Evolutionary conservation across 92 coral and sea anemone genomes (phyloP), one percentile per base, ranked within the genome.

Genomic region (Actinostola sp.): DNA sequence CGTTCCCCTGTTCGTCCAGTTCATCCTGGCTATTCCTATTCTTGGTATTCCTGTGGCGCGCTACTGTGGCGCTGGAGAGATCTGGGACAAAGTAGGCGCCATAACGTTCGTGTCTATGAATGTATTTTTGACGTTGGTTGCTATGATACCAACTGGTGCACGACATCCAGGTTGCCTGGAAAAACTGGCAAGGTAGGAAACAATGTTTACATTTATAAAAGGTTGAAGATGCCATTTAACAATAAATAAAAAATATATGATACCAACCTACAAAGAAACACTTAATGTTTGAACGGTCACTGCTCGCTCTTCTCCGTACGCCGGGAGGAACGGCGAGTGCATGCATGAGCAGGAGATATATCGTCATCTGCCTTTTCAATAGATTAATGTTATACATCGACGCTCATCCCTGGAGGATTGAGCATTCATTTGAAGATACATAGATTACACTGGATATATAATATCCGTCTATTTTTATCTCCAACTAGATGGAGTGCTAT

Each of bases 401-500:
- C 27, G 5, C 28, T 46, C 53, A 16, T 46, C 23, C 3, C 15
- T 46, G 4, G 53, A 46, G 23, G 19, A 6, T 4, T 23, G 4
- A 54, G 12, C 31, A 3, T 54, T 11, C 31, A 14, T 27, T 36
- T 36, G 42, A 4, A 4, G 4, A 4, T 21, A 2, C 6, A 7
- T 3, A 27, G 1, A 8, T 14, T 21, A 49, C 4, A 10, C n/a
- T 49, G 8, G 56, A 4, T 53, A 25, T 6, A 53, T 5, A n/a
- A 2, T 7, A 20, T n/a, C 6, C 25, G 6, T 1, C 30, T 20
- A 28, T 53, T 16, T 9, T 7, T 30, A 16, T 53, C 25, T 38
- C 48, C 23, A 68, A 36, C 36, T 16, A 92, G 97, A 70, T 92
- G 97, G 97, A 88, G 97, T 43, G 63, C 82, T 26, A 62, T 88